Evolutionary conservation across 2,888 invertebrate species (phyloP).

Genomic region (Amphimallon solstitiale): DNA sequence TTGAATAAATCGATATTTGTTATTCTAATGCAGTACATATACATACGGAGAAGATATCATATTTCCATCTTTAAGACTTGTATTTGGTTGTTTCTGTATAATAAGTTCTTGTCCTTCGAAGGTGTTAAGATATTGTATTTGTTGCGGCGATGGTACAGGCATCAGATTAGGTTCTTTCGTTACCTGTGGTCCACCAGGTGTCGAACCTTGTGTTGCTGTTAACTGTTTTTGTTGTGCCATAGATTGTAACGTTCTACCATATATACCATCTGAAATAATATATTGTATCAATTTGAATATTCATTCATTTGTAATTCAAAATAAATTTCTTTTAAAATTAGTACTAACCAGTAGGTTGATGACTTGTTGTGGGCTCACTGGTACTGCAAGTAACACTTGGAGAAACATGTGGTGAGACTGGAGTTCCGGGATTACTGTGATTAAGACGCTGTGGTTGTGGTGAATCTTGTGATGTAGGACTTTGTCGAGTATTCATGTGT

Average conservation of each 20-base stretch:
- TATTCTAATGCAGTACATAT: constrained; percentile 1
- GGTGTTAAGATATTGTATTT: constrained; percentile 94
- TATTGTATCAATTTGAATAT: background rate
- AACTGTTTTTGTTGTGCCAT: constrained; percentile 71
- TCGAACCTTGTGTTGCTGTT: constrained; percentile 57
- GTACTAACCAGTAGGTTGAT: constrained; percentile 60
- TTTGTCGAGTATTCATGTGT: constrained; percentile 69
- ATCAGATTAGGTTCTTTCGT: constrained; percentile 89
- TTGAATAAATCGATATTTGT: background rate
- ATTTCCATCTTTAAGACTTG: constrained; percentile 82
- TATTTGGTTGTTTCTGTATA: constrained; percentile 95
- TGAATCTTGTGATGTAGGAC: constrained; percentile 72
- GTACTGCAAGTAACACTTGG: constrained; percentile 66
- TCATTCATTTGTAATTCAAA: background rate
- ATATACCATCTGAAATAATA: constrained; percentile 69
- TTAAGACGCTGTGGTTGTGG: constrained; percentile 66
- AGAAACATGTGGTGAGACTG: constrained; percentile 72
- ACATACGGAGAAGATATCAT: constrained; percentile 82
- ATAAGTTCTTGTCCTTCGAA: constrained; percentile 97
- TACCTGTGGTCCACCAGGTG: constrained; percentile 54
- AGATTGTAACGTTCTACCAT: constrained; percentile 72
- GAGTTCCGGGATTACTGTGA: constrained; percentile 79
- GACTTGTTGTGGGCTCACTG: constrained; percentile 60
- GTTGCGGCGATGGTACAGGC: constrained; percentile 96
- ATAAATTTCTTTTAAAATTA: too few species aligned